Base-by-base conservation (phyloP, 2,888 invertebrate species). In the Alloscopus bannaensis region DNA sequence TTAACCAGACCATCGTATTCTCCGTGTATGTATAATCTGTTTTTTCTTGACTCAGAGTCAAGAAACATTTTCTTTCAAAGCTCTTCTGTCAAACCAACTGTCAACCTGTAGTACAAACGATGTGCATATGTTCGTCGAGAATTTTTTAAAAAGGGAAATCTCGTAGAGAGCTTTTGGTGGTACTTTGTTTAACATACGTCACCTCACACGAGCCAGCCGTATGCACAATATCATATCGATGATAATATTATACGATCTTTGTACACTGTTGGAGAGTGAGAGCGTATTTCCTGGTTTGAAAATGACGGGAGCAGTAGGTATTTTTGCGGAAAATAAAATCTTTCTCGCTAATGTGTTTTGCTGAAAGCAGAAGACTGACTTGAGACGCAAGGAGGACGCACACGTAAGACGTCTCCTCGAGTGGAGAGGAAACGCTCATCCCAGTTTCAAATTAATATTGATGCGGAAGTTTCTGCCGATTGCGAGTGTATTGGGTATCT, bases 11-110 rank as follows among this genome's bases (percentile, higher is more conserved):
- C n/a, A n/a, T n/a, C n/a, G n/a, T n/a, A n/a, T n/a, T n/a, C n/a
- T n/a, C n/a, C n/a, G n/a, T n/a, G n/a, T n/a, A n/a, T n/a, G n/a
- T n/a, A n/a, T n/a, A n/a, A n/a, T n/a, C n/a, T n/a, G n/a, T n/a
- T 65, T 24, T 47, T 65, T 65, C 69, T 76, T 76, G 76, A 76
- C 76, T 69, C 76, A 50, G 76, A 76, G 76, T 76, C 76, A 76
- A 76, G n/a, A 69, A 76, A 76, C 69, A 69, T 69, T 76, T 50
- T 69, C 69, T 69, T 62, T 55, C 62, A 69, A 76, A 76, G 52
- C 60, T 69, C 76, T 76, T 76, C 76, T 76, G 76, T 76, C 76
- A 76, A 76, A 76, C 69, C 69, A 76, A 76, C 76, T 76, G 76
- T 76, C 76, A 76, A 76, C 76, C 52, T 29, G 26, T 24, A 76